Percentiles rank a stretch among this genome's conserved stretches.
Conservation (phyloP, 2,113 vertebrate genomes). For the Hydrochoerus hydrochaeris region DNA sequence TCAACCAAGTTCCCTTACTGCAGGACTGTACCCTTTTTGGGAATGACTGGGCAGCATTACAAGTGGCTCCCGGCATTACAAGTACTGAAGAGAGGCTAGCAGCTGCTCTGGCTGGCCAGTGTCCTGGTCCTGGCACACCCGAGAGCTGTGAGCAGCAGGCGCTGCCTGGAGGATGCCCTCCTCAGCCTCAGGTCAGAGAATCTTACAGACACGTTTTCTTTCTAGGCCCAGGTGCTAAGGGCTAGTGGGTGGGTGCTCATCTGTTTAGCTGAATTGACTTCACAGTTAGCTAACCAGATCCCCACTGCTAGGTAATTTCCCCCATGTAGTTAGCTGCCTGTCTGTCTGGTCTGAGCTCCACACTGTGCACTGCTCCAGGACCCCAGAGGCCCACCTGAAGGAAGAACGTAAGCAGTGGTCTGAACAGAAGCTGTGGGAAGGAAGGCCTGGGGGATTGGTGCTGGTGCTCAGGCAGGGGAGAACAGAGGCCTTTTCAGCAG, state of each 20-base stretch:
- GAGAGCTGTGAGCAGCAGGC: neutral
- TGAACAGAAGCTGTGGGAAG: neutral
- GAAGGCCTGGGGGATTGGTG: neutral
- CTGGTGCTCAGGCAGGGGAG: neutral
- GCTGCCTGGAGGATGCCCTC: neutral
- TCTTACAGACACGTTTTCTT: neutral
- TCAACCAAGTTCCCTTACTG: neutral
- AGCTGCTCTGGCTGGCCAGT: neutral
- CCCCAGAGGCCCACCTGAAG: neutral
- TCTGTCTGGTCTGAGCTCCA: neutral
- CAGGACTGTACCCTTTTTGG: neutral
- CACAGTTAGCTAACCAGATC: neutral
- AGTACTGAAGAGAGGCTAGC: neutral
- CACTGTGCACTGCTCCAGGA: neutral
- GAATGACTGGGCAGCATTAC: neutral
- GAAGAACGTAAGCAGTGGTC: neutral
- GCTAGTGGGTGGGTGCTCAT: neutral
- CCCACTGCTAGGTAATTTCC: neutral
- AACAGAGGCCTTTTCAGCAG: neutral
- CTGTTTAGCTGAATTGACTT: neutral
- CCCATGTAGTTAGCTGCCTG: neutral
- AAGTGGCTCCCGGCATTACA: neutral
- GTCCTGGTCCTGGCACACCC: neutral
- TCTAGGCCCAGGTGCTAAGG: neutral
- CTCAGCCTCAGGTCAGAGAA: neutral